These are phyloP conservation scores for Fabriciana adippe DNA, from an alignment of 2,888 invertebrate genomes.

Conservation along the genomic window DNA sequence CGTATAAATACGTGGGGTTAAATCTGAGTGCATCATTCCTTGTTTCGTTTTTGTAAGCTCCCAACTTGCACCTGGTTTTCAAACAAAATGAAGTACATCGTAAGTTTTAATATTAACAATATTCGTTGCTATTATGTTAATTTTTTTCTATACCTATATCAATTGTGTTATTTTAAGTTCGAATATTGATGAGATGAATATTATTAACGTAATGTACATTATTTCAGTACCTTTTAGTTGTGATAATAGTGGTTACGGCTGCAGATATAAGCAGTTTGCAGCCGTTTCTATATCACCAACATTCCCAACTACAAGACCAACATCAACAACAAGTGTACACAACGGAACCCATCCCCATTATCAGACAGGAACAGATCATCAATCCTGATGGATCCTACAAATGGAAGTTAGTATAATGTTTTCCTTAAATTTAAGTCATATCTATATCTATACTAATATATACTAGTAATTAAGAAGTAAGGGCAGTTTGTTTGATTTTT, in stretches of 20 bases:
- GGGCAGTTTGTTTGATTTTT: too few relatives aligned
- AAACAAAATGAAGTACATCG: constrained; percentile 70
- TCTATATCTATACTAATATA: not conserved
- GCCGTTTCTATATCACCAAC: constrained; percentile 54
- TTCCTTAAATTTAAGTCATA: not conserved
- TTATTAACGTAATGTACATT: not conserved
- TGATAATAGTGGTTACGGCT: constrained; percentile 47
- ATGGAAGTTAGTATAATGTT: constrained; percentile 63
- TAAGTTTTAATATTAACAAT: constrained; percentile 54
- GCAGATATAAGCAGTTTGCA: constrained; percentile 67
- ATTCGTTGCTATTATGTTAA: not conserved
- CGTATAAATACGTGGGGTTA: constrained; percentile 78
- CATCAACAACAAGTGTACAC: constrained; percentile 64
- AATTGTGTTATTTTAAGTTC: not conserved
- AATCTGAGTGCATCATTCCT: constrained; percentile 74
- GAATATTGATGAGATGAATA: too few relatives aligned
- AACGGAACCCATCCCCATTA: constrained; percentile 85
- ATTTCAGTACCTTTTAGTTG: constrained; percentile 30
- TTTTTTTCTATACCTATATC: not conserved
- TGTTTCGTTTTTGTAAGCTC: constrained; percentile 55
- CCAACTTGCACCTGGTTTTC: constrained; percentile 51
- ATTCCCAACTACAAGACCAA: constrained; percentile 58
- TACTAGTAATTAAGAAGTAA: not conserved
- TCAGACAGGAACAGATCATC: constrained; percentile 85
- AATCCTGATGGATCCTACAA: constrained; percentile 86